These are phyloP conservation scores for Cerceris rybyensis DNA, from an alignment of 2,888 invertebrate species.

Conservation along the genomic window DNA sequence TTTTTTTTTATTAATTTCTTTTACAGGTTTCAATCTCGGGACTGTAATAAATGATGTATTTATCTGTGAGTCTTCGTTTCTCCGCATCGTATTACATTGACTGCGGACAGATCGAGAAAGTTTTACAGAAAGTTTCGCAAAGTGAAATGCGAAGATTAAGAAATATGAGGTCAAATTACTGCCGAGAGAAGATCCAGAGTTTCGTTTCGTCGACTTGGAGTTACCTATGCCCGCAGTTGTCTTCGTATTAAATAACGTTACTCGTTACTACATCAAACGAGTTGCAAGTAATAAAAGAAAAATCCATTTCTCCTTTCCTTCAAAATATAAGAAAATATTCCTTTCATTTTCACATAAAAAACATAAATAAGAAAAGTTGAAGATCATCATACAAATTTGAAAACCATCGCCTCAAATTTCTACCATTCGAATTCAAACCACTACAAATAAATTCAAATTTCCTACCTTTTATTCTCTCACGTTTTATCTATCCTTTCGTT, in stretches of 20 bases:
- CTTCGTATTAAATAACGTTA: conserved; percentile 9
- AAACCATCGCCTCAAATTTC: too few species aligned
- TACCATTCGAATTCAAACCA: too few species aligned
- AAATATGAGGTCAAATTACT: conserved; percentile 54
- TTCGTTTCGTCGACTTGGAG: conserved; percentile 31
- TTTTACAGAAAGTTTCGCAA: conserved; percentile 32
- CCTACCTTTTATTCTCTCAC: too few species aligned
- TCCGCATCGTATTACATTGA: background rate
- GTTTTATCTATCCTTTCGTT: too few species aligned
- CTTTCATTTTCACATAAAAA: too few species aligned
- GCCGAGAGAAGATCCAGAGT: conserved; percentile 6
- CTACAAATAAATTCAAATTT: too few species aligned
- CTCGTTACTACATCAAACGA: background rate
- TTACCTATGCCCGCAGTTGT: conserved; percentile 26
- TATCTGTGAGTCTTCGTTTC: conserved; percentile 26
- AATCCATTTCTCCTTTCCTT: too few species aligned
- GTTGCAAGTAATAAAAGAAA: too few species aligned
- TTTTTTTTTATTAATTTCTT: background rate
- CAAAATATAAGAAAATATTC: too few species aligned
- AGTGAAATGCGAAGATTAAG: conserved; percentile 50
- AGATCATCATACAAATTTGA: too few species aligned
- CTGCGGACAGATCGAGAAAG: conserved; percentile 34
- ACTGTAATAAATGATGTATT: conserved; percentile 36
- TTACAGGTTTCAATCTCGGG: conserved; percentile 4
- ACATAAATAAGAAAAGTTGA: too few species aligned